Percentiles rank a stretch among this genome's conserved stretches.
Evolutionary conservation across 2,113 vertebrate genomes (phyloP).

Genomic region (Nestor notabilis): DNA sequence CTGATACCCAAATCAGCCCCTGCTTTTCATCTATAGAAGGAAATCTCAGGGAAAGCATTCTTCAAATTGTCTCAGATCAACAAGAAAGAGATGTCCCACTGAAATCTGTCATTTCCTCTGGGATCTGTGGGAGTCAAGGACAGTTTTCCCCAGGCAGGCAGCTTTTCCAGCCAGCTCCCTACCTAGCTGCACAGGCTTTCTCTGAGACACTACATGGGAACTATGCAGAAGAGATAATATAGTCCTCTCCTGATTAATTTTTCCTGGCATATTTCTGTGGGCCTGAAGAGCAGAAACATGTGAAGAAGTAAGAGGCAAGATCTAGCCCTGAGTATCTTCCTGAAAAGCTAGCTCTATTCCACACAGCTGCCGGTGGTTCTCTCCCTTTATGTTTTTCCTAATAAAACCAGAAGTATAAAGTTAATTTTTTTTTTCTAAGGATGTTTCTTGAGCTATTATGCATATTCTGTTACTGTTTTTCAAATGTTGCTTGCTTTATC

Average conservation of each 20-base stretch:
- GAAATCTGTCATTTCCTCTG: neutral
- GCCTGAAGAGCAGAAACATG: constrained; percentile 24
- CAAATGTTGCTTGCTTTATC: neutral
- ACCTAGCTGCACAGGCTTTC: constrained; percentile 7
- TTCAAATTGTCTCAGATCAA: neutral
- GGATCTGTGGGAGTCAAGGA: constrained; percentile 51
- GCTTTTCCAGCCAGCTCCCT: constrained; percentile 31
- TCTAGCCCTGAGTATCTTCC: constrained; percentile 14
- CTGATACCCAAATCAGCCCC: neutral
- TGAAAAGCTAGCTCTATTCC: constrained; percentile 18
- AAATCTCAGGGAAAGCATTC: neutral
- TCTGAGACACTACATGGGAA: constrained; percentile 40
- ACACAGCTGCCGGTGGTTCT: neutral
- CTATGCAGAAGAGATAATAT: constrained; percentile 44
- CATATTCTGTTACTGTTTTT: neutral
- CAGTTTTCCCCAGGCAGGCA: constrained; percentile 1
- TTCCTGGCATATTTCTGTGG: constrained; percentile 25
- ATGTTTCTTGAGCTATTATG: neutral
- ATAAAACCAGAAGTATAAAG: neutral
- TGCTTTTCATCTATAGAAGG: constrained; percentile 9
- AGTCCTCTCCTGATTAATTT: constrained; percentile 3
- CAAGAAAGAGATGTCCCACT: neutral
- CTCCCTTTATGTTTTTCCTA: neutral
- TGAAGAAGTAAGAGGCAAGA: neutral
- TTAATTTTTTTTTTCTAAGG: neutral